Percentiles rank a stretch among this genome's conserved stretches.
Conservation (phyloP, 2,113 vertebrate species). For the Psittacula cyanocephala region DNA sequence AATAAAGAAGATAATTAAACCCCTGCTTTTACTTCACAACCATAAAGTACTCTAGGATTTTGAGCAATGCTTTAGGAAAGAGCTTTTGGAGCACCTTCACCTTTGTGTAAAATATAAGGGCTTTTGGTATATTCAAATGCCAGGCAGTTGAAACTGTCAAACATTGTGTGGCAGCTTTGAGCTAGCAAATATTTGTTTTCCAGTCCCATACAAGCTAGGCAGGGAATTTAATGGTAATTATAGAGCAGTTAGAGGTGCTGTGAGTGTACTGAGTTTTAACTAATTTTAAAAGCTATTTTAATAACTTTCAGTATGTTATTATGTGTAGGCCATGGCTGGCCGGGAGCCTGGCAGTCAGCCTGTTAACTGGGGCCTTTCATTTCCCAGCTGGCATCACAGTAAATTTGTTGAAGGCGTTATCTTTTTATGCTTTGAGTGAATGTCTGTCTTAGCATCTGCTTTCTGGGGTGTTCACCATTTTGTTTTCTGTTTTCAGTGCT, state of each 20-base stretch:
- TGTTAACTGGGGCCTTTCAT: neutral
- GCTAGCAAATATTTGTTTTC: conserved; percentile 46
- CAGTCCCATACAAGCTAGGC: neutral
- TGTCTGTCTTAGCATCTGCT: neutral
- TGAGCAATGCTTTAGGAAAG: neutral
- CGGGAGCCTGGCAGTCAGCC: neutral
- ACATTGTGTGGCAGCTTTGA: neutral
- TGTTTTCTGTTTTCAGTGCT: neutral
- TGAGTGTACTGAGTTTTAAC: neutral
- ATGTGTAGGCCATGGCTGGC: neutral
- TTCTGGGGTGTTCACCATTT: neutral
- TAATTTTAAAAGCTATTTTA: conserved; percentile 5
- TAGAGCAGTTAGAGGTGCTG: neutral
- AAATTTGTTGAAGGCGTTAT: neutral
- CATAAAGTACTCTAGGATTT: neutral
- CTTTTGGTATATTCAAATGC: neutral
- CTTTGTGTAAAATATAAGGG: neutral
- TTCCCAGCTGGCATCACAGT: neutral
- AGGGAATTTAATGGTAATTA: conserved; percentile 15
- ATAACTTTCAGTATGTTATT: neutral
- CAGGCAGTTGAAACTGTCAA: neutral
- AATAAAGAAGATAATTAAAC: neutral
- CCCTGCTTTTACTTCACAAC: neutral
- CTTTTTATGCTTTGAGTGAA: neutral
- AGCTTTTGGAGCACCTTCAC: neutral